Evolutionary conservation across 1,140 invertebrate species (phyloP).

Genomic region (Neodiprion fabricii): DNA sequence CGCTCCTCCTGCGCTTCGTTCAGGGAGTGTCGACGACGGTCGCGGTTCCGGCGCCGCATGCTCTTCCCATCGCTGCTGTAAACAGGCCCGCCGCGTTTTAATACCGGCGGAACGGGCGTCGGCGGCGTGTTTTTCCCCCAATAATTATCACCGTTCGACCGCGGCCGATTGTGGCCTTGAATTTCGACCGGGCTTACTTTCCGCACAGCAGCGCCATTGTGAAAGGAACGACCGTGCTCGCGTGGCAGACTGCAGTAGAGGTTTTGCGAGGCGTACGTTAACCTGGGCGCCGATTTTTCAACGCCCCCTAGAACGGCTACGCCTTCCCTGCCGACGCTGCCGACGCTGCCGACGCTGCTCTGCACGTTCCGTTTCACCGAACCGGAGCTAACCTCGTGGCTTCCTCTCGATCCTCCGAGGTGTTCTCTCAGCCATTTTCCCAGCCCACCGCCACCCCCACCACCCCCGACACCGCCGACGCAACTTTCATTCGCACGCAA

Average conservation of each 20-base stretch:
- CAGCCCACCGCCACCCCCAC: slow-evolving; percentile 43
- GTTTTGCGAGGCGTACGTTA: slow-evolving; percentile 50
- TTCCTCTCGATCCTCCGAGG: slow-evolving; percentile 47
- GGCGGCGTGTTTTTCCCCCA: slow-evolving; percentile 38
- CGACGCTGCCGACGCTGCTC: not conserved
- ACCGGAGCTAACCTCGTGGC: slow-evolving; percentile 31
- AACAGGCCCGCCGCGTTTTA: slow-evolving; percentile 43
- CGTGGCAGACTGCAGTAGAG: slow-evolving; percentile 53
- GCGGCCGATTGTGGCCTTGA: slow-evolving; percentile 36
- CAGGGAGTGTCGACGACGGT: slow-evolving; percentile 50
- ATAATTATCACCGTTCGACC: slow-evolving; percentile 37
- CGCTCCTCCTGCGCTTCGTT: slow-evolving; percentile 46
- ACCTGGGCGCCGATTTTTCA: slow-evolving; percentile 44
- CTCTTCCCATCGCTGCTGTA: slow-evolving; percentile 52
- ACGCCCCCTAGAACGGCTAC: slow-evolving; percentile 25
- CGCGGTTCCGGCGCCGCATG: slow-evolving; percentile 45
- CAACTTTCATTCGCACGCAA: slow-evolving; percentile 21
- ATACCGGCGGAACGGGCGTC: slow-evolving; percentile 17
- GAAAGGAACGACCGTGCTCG: slow-evolving; percentile 41
- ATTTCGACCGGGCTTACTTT: slow-evolving; percentile 30
- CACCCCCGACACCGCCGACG: slow-evolving; percentile 24
- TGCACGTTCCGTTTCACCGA: slow-evolving; percentile 15
- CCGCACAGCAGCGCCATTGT: slow-evolving; percentile 29
- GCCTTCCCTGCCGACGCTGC: slow-evolving; percentile 6
- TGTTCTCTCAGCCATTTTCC: slow-evolving; percentile 54